Conservation (phyloP, 2,113 vertebrate genomes). For the Paralichthys olivaceus region DNA sequence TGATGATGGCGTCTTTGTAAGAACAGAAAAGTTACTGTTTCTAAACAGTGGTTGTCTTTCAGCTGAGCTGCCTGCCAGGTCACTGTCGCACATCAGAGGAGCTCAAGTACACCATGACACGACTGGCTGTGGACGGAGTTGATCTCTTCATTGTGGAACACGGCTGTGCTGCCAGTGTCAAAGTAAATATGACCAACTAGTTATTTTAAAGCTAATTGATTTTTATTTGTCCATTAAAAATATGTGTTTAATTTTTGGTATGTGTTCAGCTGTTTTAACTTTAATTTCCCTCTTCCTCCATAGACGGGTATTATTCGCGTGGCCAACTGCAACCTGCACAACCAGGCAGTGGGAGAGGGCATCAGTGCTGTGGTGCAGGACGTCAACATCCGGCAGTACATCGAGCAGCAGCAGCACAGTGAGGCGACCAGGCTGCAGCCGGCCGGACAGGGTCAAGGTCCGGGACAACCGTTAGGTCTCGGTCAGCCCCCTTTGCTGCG, state of each 20-base stretch:
- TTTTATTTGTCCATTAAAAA: not conserved
- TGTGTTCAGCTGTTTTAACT: not conserved
- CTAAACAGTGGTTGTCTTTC: slow-evolving; percentile 35
- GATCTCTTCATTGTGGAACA: slow-evolving; percentile 95
- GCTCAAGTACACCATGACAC: slow-evolving; percentile 97
- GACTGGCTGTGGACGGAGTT: slow-evolving; percentile 92
- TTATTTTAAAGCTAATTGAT: not conserved
- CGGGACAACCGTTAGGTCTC: slow-evolving; percentile 72
- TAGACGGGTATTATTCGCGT: slow-evolving; percentile 91
- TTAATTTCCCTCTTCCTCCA: not conserved
- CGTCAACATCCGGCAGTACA: slow-evolving; percentile 90
- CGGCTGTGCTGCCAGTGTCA: slow-evolving; percentile 94
- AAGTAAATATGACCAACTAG: slow-evolving; percentile 77
- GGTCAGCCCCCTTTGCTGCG: slow-evolving; percentile 89
- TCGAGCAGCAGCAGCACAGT: slow-evolving; percentile 84
- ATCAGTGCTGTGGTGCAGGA: slow-evolving; percentile 94
- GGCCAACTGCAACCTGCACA: slow-evolving; percentile 97
- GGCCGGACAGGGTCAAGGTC: slow-evolving; percentile 65
- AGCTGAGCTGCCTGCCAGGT: slow-evolving; percentile 90
- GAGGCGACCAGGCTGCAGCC: slow-evolving; percentile 67
- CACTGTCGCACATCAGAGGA: slow-evolving; percentile 94
- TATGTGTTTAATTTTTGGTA: not conserved
- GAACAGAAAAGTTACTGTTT: not conserved
- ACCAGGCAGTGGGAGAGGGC: slow-evolving; percentile 95
- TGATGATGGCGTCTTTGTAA: not conserved